A percentile compares a stretch with the other conserved stretches of the same genome.
Conservation (phyloP, 2,113 vertebrate species). For the Sialia sialis region DNA sequence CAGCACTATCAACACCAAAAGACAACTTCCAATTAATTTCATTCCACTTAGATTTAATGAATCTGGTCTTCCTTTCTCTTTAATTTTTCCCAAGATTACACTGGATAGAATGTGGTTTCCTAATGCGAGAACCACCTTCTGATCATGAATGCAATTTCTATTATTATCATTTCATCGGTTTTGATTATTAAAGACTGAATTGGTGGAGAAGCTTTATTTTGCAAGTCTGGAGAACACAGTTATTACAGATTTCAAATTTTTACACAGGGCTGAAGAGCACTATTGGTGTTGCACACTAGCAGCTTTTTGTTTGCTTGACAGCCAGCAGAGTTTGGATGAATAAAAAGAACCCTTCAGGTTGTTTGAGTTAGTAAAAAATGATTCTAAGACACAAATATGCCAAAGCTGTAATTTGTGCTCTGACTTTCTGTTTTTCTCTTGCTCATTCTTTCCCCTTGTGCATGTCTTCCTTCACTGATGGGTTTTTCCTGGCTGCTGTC, state of each 20-base stretch:
- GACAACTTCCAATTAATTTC: not conserved
- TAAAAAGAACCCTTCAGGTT: not conserved
- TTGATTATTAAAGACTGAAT: not conserved
- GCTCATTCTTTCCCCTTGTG: constrained; percentile 6
- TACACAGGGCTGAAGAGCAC: not conserved
- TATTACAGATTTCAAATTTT: not conserved
- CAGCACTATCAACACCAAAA: not conserved
- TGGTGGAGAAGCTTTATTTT: not conserved
- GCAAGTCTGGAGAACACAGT: not conserved
- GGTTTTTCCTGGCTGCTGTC: constrained; percentile 67
- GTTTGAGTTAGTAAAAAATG: not conserved
- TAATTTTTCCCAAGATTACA: not conserved
- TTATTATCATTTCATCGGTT: not conserved
- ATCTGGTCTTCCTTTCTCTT: not conserved
- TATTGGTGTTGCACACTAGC: not conserved
- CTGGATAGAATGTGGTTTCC: not conserved
- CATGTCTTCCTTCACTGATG: constrained; percentile 58
- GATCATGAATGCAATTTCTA: not conserved
- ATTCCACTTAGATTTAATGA: not conserved
- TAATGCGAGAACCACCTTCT: not conserved
- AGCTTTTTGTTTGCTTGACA: not conserved
- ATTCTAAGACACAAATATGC: not conserved
- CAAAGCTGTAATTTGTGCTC: not conserved
- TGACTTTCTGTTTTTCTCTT: not conserved
- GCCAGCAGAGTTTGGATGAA: not conserved